Percentiles rank a stretch among this genome's conserved stretches.
phyloP scores from a whole-genome alignment of 2,888 invertebrate genomes.

The Sinopyrophorus schimmeli region DNA sequence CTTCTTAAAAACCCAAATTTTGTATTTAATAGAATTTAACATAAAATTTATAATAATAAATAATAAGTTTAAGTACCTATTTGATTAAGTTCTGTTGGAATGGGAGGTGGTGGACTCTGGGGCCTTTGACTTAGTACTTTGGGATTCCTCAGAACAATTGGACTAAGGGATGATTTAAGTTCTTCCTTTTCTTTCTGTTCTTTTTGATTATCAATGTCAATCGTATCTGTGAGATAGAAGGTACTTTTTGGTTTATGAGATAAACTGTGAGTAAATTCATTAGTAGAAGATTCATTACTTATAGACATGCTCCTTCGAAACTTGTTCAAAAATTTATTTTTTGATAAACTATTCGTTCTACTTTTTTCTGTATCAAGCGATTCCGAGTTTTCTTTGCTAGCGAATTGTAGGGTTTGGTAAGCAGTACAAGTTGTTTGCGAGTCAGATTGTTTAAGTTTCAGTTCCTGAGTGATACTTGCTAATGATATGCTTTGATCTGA shows the following conservation, averaged over 20 bases:
- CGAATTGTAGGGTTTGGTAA: conserved; percentile 31
- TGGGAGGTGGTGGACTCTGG: conserved; percentile 52
- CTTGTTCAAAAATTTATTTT: conserved; percentile 56
- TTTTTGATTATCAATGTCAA: conserved; percentile 59
- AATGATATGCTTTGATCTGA: conserved; percentile 7
- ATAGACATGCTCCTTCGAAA: conserved; percentile 62
- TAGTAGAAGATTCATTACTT: conserved; percentile 59
- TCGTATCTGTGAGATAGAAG: conserved; percentile 71
- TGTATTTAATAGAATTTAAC: neutral
- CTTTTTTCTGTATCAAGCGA: conserved; percentile 16
- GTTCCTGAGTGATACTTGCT: conserved; percentile 15
- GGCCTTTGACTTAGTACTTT: conserved; percentile 42
- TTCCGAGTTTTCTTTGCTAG: conserved; percentile 16
- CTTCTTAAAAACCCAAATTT: too few relatives aligned
- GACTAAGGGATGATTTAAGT: conserved; percentile 50
- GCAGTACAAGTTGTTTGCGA: conserved; percentile 2
- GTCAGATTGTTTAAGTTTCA: conserved; percentile 14
- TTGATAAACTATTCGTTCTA: conserved; percentile 32
- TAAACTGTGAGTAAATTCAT: conserved; percentile 56
- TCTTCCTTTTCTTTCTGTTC: conserved; percentile 47
- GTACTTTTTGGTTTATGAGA: conserved; percentile 62
- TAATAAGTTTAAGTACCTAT: too few relatives aligned
- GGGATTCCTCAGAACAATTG: conserved; percentile 28
- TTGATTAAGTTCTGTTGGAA: conserved; percentile 38
- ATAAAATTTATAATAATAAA: neutral